Base-by-base conservation (phyloP, 2,113 vertebrate genomes). In the Plecotus auritus region DNA sequence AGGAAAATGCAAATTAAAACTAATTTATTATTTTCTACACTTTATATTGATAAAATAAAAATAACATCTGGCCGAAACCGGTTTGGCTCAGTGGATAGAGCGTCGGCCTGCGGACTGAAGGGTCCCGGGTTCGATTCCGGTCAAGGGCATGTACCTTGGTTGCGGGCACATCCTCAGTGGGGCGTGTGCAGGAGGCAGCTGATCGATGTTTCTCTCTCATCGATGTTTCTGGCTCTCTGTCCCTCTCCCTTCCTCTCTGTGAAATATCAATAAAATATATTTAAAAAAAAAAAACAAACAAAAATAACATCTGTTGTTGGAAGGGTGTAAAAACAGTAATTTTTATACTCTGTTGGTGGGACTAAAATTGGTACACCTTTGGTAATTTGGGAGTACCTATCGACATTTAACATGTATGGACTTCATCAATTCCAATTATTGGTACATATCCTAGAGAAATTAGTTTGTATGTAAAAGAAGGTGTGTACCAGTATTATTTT, bases 381-480 rank as follows among this genome's bases (percentile, higher is more conserved):
- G 37, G 32, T 85, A 80, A 18, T 91, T 73, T 87, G 64, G 42
- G 20, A 93, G 54, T 80, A 72, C 20, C 30, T 80, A 3, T 72
- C 35, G 42, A 67, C 32, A 72, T 87, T 82, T 74, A 84, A 77
- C 14, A 17, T 74, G 9, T 37, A 88, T 11, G 66, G 12, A 67
- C 73, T 67, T 81, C 9, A 84, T 88, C 23, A 74, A 1, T 88
- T 49, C 40, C 59, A 81, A 69, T 76, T 80, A 69, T 61, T 80
- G 80, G 26, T 74, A 61, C 35, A 35, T 81, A 18, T 74, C 40
- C 47, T 96, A 89, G 47, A 89, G 67, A 85, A 74, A 88, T 3
- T 86, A 89, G 32, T 12, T 83, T 86, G 35, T 69, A 37, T 89
- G 30, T 94, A 81, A 82, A 92, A 94, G 85, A 70, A 93, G 26